Evolutionary conservation across 2,113 vertebrate genomes (phyloP).

Genomic region (Vulpes vulpes): DNA sequence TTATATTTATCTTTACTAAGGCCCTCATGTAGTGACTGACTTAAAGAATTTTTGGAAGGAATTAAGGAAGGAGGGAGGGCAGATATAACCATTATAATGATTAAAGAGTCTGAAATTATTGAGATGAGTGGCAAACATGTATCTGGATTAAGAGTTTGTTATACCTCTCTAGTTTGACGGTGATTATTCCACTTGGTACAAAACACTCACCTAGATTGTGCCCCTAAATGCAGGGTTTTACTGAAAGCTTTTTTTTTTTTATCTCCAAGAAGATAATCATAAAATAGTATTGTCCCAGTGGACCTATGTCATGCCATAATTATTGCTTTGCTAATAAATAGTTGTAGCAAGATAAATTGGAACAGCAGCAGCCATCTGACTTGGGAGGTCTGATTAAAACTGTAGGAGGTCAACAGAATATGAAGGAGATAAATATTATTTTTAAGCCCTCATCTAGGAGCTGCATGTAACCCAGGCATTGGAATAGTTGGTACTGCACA

Average conservation of each 20-base stretch:
- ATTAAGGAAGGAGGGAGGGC: neutral
- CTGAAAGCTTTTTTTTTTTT: neutral
- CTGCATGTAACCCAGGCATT: neutral
- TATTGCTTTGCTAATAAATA: constrained; percentile 58
- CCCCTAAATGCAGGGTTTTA: neutral
- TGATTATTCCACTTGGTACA: neutral
- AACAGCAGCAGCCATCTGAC: neutral
- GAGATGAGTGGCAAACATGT: neutral
- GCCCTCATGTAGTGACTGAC: neutral
- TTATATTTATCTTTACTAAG: neutral
- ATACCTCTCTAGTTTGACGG: neutral
- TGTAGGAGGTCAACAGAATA: constrained; percentile 45
- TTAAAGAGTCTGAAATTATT: neutral
- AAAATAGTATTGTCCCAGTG: neutral
- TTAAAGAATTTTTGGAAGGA: neutral
- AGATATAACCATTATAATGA: neutral
- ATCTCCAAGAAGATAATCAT: neutral
- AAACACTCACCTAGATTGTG: neutral
- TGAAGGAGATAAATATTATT: neutral
- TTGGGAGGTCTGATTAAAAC: neutral
- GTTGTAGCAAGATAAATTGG: neutral
- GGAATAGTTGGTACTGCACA: neutral
- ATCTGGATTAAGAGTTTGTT: neutral
- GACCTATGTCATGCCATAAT: constrained; percentile 12
- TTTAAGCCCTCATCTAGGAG: neutral